Percentiles rank a stretch among this genome's conserved stretches.
These are phyloP conservation scores for Talpa occidentalis DNA, from an alignment of 2,113 vertebrate genomes.

Conservation along the genomic window DNA sequence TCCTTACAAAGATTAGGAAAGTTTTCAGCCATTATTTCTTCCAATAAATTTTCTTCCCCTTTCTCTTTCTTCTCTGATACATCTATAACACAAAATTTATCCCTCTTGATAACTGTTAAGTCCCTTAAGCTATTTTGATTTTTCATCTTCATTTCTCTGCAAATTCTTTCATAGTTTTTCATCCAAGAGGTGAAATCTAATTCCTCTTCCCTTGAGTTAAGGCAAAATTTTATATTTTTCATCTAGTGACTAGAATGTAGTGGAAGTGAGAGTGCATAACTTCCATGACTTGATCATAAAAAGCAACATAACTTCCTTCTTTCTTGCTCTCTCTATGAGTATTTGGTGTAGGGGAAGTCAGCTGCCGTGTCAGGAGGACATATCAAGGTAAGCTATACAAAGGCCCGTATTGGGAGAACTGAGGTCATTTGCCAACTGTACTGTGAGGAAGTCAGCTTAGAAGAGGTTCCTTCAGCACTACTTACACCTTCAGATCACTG, in stretches of 20 bases:
- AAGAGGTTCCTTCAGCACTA: not conserved
- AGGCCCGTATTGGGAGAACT: not conserved
- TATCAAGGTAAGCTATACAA: not conserved
- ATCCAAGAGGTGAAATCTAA: not conserved
- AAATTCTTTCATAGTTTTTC: not conserved
- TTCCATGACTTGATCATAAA: constrained; percentile 11
- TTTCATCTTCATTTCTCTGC: not conserved
- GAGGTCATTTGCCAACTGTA: not conserved
- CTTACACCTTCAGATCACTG: not conserved
- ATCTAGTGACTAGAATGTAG: not conserved
- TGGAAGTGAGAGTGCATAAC: not conserved
- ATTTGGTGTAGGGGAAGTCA: not conserved
- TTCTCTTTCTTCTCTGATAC: too few species aligned
- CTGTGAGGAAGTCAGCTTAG: not conserved
- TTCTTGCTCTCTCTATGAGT: not conserved
- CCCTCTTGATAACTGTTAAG: too few species aligned
- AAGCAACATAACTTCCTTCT: not conserved
- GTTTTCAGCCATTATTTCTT: too few species aligned
- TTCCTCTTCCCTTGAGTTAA: not conserved
- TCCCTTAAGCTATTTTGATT: too few species aligned
- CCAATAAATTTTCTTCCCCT: too few species aligned
- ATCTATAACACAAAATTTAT: too few species aligned
- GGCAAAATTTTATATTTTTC: not conserved
- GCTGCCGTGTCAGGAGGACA: not conserved
- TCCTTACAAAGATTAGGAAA: too few species aligned